A percentile compares a stretch with the other conserved stretches of the same genome.
Conservation (phyloP, 2,113 vertebrate species). For the Hippocampus abdominalis region DNA sequence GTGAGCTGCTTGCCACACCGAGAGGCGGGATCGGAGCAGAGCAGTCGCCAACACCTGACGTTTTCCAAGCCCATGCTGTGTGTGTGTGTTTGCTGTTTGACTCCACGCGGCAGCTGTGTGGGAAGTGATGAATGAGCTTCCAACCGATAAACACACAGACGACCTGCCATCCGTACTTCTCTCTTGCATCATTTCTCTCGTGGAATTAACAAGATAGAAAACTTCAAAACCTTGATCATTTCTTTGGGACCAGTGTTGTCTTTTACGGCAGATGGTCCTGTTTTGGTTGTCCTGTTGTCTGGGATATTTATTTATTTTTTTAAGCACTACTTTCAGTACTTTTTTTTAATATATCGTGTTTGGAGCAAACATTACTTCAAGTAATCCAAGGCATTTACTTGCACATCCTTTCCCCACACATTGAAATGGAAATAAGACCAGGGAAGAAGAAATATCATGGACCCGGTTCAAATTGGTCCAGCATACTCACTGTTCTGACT, state of each 20-base stretch:
- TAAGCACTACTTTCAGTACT: not conserved
- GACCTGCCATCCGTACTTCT: constrained; percentile 5
- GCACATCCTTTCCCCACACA: too few relatives aligned
- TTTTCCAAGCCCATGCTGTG: constrained; percentile 22
- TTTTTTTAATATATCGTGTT: not conserved
- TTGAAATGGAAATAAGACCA: not conserved
- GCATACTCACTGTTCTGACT: constrained; percentile 77
- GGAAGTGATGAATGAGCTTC: constrained; percentile 65
- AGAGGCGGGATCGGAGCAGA: constrained; percentile 47
- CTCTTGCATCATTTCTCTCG: constrained; percentile 26
- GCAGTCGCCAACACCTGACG: constrained; percentile 58
- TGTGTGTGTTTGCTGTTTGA: constrained; percentile 44
- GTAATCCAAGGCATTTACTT: too few relatives aligned
- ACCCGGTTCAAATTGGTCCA: not conserved
- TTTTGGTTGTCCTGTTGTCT: not conserved
- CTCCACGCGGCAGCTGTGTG: constrained; percentile 65
- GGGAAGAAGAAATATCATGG: not conserved
- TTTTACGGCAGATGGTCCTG: not conserved
- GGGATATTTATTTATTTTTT: not conserved
- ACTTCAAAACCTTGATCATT: constrained; percentile 23
- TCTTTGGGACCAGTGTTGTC: not conserved
- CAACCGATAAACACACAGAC: constrained; percentile 39
- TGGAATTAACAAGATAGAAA: constrained; percentile 25
- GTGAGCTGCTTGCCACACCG: constrained; percentile 45
- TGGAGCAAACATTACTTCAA: too few relatives aligned